Evolutionary conservation across 1,140 invertebrate species (phyloP).

Genomic region (Helicoverpa zea): DNA sequence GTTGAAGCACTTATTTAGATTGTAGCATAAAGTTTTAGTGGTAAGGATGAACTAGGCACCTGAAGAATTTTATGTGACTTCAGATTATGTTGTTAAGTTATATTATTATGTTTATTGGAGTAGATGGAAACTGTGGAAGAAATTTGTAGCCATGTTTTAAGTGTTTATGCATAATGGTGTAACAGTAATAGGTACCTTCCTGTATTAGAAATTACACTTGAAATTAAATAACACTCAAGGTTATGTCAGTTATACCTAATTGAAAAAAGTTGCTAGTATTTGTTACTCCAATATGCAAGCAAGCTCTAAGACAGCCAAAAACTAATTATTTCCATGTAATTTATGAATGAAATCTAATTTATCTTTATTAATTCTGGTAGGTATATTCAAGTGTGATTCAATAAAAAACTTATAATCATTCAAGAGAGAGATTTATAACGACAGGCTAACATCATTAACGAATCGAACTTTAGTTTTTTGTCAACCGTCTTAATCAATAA

Average conservation of each 20-base stretch:
- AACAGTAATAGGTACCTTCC: too few species aligned
- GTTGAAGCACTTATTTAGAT: not conserved
- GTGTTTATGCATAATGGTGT: too few species aligned
- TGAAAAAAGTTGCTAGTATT: too few species aligned
- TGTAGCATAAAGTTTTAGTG: conserved; percentile 9
- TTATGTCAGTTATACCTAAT: too few species aligned
- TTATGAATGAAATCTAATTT: too few species aligned
- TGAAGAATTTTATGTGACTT: conserved; percentile 5
- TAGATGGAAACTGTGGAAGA: not conserved
- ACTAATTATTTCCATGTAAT: too few species aligned
- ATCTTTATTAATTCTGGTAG: too few species aligned
- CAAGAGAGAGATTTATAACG: not conserved
- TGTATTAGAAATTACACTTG: too few species aligned
- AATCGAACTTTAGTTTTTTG: not conserved
- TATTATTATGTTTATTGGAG: not conserved
- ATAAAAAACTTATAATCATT: not conserved
- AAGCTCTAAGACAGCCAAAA: too few species aligned
- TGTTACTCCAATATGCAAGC: too few species aligned
- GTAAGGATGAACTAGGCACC: not conserved
- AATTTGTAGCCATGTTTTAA: too few species aligned
- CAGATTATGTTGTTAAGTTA: not conserved
- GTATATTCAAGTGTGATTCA: not conserved
- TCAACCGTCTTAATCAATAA: not conserved
- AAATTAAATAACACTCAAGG: too few species aligned
- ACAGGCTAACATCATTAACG: not conserved